Evolutionary conservation across 2,113 vertebrate genomes (phyloP).

Genomic region (Embiotoca jacksoni): DNA sequence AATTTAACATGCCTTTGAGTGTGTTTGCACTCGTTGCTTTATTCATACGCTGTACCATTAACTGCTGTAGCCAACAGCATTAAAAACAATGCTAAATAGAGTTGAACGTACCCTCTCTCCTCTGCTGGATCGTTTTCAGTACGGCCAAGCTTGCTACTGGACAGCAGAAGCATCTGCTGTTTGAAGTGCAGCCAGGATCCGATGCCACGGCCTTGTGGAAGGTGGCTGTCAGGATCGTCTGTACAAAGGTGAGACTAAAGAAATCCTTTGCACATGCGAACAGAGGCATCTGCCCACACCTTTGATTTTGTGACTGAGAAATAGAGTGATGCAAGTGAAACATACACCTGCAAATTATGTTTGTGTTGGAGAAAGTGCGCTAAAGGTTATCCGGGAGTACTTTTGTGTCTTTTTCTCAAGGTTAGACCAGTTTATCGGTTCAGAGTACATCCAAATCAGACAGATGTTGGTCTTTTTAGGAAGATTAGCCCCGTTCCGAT

Average conservation of each 20-base stretch:
- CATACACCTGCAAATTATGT: not conserved
- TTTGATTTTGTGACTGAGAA: not conserved
- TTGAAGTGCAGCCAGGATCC: slow-evolving; percentile 96
- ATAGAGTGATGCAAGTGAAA: not conserved
- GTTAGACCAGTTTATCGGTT: not conserved
- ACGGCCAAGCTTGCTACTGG: slow-evolving; percentile 91
- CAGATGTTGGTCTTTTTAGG: not conserved
- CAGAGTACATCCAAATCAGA: not conserved
- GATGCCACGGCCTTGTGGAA: slow-evolving; percentile 97
- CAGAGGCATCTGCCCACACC: not conserved
- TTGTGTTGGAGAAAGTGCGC: not conserved
- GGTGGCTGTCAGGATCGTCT: slow-evolving; percentile 92
- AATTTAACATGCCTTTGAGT: too few relatives aligned
- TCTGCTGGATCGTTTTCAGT: slow-evolving; percentile 73
- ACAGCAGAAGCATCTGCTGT: slow-evolving; percentile 96
- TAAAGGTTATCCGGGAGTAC: not conserved
- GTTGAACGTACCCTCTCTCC: not conserved
- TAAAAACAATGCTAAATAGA: not conserved
- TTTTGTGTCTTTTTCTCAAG: not conserved
- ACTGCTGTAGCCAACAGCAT: too few relatives aligned
- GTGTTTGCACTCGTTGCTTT: too few relatives aligned
- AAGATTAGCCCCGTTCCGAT: not conserved
- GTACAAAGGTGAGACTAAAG: slow-evolving; percentile 91
- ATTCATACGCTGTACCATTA: too few relatives aligned
- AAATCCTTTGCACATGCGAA: not conserved